phyloP scores from a whole-genome alignment of 2,113 vertebrate species.

The Strix uralensis region DNA sequence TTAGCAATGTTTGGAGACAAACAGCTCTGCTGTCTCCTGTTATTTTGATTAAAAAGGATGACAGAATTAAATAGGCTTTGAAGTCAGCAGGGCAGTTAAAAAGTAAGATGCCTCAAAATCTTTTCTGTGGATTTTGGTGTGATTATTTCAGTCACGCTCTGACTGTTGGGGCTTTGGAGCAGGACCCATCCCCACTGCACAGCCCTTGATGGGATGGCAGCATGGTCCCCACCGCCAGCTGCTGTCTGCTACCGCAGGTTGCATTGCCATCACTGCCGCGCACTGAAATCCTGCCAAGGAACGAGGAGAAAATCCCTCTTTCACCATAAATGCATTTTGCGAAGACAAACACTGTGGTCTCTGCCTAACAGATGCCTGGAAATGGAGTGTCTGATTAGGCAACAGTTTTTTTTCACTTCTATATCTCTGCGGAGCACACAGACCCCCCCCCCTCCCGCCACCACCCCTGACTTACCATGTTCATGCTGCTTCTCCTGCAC shows the following conservation, averaged over 20 bases:
- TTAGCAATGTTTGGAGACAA: slow-evolving; percentile 13
- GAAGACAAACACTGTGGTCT: not conserved
- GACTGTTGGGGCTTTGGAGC: not conserved
- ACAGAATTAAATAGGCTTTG: slow-evolving; percentile 12
- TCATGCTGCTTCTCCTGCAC: not conserved
- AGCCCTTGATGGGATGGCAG: not conserved
- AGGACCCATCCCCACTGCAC: not conserved
- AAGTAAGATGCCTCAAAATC: not conserved
- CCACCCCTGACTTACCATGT: fast-evolving
- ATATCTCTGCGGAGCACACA: not conserved
- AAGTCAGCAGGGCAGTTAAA: slow-evolving; percentile 7
- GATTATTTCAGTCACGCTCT: not conserved
- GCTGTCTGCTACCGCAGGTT: not conserved
- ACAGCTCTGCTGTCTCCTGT: slow-evolving; percentile 6
- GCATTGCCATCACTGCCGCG: not conserved
- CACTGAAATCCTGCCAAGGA: not conserved
- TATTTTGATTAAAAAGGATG: slow-evolving; percentile 33
- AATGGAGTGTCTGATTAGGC: not conserved
- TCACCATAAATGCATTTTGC: not conserved
- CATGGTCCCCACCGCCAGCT: fast-evolving
- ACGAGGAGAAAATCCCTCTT: not conserved
- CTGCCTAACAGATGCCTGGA: not conserved
- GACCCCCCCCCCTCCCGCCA: fast-evolving
- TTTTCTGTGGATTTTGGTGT: not conserved
- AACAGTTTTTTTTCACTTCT: not conserved